These are phyloP conservation scores for Torymus auratus DNA, from an alignment of 2,888 invertebrate genomes.

Conservation along the genomic window DNA sequence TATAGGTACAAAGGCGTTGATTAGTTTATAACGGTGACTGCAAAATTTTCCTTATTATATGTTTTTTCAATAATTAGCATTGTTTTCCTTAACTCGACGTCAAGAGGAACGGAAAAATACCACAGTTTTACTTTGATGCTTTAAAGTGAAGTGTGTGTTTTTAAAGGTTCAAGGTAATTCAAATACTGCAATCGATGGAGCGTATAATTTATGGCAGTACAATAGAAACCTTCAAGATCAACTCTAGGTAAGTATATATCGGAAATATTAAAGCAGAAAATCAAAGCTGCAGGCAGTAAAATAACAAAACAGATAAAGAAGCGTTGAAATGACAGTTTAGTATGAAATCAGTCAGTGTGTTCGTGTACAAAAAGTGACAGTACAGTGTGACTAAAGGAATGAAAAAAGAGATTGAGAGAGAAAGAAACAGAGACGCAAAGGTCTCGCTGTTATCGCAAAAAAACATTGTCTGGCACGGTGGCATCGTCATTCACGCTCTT, in stretches of 20 bases:
- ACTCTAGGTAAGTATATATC: conserved; percentile 33
- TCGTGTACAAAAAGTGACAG: conserved; percentile 1
- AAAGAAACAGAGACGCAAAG: not conserved
- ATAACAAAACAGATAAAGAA: conserved; percentile 2
- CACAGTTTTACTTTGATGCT: not conserved
- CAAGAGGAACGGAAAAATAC: not conserved
- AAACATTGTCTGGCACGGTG: conserved; percentile 56
- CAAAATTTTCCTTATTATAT: no score
- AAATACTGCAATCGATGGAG: not conserved
- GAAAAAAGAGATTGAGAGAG: conserved; percentile 4
- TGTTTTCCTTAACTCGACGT: no score
- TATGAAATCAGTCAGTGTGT: not conserved
- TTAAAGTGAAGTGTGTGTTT: not conserved
- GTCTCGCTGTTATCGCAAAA: not conserved
- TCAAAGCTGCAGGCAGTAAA: conserved; percentile 7
- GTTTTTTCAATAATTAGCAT: no score
- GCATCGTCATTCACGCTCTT: conserved; percentile 58
- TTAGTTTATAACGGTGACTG: not conserved
- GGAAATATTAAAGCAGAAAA: not conserved
- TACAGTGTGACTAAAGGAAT: no score
- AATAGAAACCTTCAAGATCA: conserved; percentile 35
- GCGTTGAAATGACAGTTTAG: not conserved
- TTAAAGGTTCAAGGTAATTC: not conserved
- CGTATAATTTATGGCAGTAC: not conserved
- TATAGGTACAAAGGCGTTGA: not conserved